Evolutionary conservation across 2,797 vertebrate genomes (phyloP).

Genomic region (Amblyopsis hoosieri): DNA sequence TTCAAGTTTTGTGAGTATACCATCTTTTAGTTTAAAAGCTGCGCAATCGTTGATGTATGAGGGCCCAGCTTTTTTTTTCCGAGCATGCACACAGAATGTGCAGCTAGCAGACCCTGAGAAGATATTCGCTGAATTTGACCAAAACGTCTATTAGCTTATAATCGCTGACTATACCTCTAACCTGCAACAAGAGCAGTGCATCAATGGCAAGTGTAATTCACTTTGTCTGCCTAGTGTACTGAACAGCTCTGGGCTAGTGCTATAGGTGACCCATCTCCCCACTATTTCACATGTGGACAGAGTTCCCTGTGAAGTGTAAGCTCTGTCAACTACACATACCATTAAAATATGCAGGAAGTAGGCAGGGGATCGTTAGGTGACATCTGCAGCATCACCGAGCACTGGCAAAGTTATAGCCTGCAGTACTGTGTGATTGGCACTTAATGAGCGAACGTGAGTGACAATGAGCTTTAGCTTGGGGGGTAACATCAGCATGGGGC

Average conservation of each 20-base stretch:
- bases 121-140: no score
- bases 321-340: slow-evolving; percentile 58
- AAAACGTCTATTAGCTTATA: no score
- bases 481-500: slow-evolving; percentile 64
- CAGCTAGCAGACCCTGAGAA: no score
- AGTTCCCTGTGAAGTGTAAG: slow-evolving; percentile 65
- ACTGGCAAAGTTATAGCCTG: slow-evolving; percentile 70
- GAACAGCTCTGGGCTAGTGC: neutral
- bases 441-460: slow-evolving; percentile 79
- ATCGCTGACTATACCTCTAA: neutral
- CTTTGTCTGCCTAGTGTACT: slow-evolving; percentile 2
- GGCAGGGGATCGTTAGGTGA: slow-evolving; percentile 66
- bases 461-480: slow-evolving; percentile 71
- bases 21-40: no score
- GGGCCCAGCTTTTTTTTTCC: no score
- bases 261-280: slow-evolving; percentile 43
- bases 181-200: neutral
- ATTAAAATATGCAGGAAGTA: slow-evolving; percentile 61
- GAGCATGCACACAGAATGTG: no score
- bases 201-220: neutral
- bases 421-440: slow-evolving; percentile 74
- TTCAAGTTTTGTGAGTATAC: no score
- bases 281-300: slow-evolving; percentile 39
- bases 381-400: slow-evolving; percentile 71
- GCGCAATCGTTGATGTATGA: no score